Evolutionary conservation across 2,797 vertebrate species (phyloP).

Genomic region (Rachycentron canadum): DNA sequence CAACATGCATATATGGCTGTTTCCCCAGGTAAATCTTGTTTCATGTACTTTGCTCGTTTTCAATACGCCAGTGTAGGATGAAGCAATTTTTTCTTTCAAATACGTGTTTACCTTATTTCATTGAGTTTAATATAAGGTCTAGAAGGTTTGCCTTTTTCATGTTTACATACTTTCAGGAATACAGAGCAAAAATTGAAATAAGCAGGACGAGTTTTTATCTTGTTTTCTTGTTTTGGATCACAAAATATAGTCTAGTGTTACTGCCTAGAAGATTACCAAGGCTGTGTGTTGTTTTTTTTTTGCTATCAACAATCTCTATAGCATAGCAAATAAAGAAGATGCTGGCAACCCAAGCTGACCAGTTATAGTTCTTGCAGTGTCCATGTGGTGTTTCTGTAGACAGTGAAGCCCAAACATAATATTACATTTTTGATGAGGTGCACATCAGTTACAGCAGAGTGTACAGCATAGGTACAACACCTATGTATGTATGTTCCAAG

Average conservation of each 20-base stretch:
- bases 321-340: background rate
- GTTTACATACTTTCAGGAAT: background rate
- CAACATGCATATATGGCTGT: constrained; percentile 20
- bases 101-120: background rate
- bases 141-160: background rate
- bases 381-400: background rate
- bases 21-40: constrained; percentile 10
- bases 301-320: background rate
- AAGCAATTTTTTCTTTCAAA: too few species aligned
- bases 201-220: background rate
- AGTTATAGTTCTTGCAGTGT: background rate
- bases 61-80: background rate
- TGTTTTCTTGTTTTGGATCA: background rate
- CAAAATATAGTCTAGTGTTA: background rate
- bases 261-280: background rate
- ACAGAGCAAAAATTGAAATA: background rate
- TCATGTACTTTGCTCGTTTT: constrained; percentile 19
- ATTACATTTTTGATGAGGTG: background rate
- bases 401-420: background rate
- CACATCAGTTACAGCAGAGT: background rate
- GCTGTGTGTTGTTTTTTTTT: background rate
- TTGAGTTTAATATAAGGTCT: background rate
- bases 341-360: background rate
- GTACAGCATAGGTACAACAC: background rate
- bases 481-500: background rate